phyloP scores from a whole-genome alignment of 1,140 invertebrate species.

The Drosophila santomea region DNA sequence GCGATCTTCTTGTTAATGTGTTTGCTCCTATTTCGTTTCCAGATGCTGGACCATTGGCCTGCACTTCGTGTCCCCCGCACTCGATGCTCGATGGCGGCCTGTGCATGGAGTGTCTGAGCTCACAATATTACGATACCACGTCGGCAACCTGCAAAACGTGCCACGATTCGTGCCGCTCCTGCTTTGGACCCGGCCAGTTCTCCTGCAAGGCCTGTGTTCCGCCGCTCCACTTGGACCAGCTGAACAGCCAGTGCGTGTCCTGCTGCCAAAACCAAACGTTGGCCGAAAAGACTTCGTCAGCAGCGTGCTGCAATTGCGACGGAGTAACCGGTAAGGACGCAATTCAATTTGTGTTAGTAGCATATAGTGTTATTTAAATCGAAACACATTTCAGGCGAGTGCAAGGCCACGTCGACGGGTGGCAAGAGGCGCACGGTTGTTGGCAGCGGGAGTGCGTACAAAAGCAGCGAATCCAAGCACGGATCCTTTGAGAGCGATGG shows the following conservation, averaged over 20 bases:
- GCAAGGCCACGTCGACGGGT: slow-evolving; percentile 89
- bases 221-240: slow-evolving; percentile 88
- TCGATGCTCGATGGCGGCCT: slow-evolving; percentile 90
- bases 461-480: slow-evolving; percentile 34
- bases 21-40: neutral
- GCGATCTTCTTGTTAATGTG: neutral
- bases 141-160: slow-evolving; percentile 89
- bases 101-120: slow-evolving; percentile 90
- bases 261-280: slow-evolving; percentile 87
- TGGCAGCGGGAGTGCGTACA: slow-evolving; percentile 70
- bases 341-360: neutral
- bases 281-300: slow-evolving; percentile 81
- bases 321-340: slow-evolving; percentile 86
- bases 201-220: slow-evolving; percentile 88
- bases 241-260: slow-evolving; percentile 90
- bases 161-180: slow-evolving; percentile 89
- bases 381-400: slow-evolving; percentile 86
- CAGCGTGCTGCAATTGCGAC: slow-evolving; percentile 58
- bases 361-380: neutral
- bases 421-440: slow-evolving; percentile 90
- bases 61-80: slow-evolving; percentile 89
- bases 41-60: slow-evolving; percentile 90
- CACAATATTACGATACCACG: slow-evolving; percentile 90
- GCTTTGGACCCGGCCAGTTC: slow-evolving; percentile 89
- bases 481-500: slow-evolving; percentile 78